Conservation (phyloP, 2,797 vertebrate species). For the Betta splendens region DNA sequence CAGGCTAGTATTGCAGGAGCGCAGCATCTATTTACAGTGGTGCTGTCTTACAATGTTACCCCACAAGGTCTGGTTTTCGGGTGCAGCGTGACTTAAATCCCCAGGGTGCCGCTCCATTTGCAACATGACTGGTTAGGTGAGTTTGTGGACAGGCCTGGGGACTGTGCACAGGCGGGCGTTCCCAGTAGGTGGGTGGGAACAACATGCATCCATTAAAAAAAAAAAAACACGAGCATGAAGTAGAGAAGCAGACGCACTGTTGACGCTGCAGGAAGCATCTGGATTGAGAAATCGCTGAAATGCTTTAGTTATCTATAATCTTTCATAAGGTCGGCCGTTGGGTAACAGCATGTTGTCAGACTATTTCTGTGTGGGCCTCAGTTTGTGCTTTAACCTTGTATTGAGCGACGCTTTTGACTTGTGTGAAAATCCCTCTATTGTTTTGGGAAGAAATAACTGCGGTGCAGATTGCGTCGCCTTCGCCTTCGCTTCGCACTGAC, state of each 20-base stretch:
- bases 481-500: not conserved
- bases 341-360: too few relatives aligned
- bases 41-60: conserved; percentile 60
- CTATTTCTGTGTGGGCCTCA: too few relatives aligned
- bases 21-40: conserved; percentile 56
- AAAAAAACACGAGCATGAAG: too few relatives aligned
- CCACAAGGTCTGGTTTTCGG: conserved; percentile 46
- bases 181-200: conserved; percentile 4
- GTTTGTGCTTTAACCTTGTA: not conserved
- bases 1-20: conserved; percentile 27
- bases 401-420: not conserved
- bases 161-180: conserved; percentile 58
- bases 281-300: too few relatives aligned
- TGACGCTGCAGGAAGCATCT: not conserved
- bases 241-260: not conserved
- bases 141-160: conserved; percentile 52
- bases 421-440: not conserved
- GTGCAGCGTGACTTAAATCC: conserved; percentile 46
- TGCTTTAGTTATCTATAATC: too few relatives aligned
- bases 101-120: conserved; percentile 42
- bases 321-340: too few relatives aligned
- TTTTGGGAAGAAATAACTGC: not conserved
- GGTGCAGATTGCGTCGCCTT: not conserved
- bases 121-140: conserved; percentile 44
- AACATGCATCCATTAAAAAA: conserved; percentile 15